Base-by-base conservation (phyloP, 1,140 invertebrate species). In the Hormaphis cornu region DNA sequence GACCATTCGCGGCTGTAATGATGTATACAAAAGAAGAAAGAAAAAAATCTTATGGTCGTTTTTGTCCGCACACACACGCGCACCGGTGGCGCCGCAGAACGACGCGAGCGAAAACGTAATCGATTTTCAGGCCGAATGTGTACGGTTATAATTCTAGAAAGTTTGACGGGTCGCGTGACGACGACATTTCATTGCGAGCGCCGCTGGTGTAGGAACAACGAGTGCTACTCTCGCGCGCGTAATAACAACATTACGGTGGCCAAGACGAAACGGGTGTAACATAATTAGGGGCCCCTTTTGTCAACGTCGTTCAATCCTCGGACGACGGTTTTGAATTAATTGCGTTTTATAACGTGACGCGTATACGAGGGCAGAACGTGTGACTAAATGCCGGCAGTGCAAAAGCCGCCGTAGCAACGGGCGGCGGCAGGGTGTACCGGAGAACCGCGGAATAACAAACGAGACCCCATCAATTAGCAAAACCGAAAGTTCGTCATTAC, bases 141-240 rank as follows among this genome's bases (percentile, higher is more conserved):
- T 66, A n/a, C n/a, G n/a, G n/a, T n/a, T n/a, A n/a, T 66, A 46
- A 66, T 66, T 66, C 61, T 20, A 8, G 61, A 66, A 66, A 66
- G 61, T 66, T 66, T 66, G 61, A 66, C 61, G 61, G 61, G 61
- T 48, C 44, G 61, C 61, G 61, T 66, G 61, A 66, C 61, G 50
- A 63, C 58, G 46, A 66, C 61, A 66, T 66, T 66, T 66, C 61
- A 48, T 12, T 30, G 26, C n/a, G 35, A 24, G 54, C 6, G 20
- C n/a, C 24, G 54, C 3, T 30, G 20, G 50, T 53, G 50, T 53
- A 66, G 30, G 61, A 44, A 48, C 61, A 22, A 63, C n/a, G 35
- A 37, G 6, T 58, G 37, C 52, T 28, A 4, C 14, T n/a, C 3
- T 5, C 54, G 18, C 54, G n/a, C 54, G 16, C 14, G 16, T 20